Percentiles rank a stretch among this genome's conserved stretches.
phyloP scores from a whole-genome alignment of 2,888 invertebrate genomes.

The Lycophotia porphyrea region DNA sequence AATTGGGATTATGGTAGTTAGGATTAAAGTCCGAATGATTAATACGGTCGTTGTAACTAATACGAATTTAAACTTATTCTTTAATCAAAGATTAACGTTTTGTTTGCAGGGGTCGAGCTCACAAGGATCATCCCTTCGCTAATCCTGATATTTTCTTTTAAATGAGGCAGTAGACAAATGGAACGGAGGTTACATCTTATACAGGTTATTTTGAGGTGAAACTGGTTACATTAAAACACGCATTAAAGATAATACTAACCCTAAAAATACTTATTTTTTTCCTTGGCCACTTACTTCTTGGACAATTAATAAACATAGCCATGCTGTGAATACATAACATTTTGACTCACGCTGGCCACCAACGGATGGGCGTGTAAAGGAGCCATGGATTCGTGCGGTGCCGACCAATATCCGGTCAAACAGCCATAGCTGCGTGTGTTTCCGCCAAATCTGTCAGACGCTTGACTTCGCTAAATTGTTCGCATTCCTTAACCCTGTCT shows the following conservation, averaged over 20 bases:
- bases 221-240: conserved; percentile 2
- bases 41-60: conserved; percentile 49
- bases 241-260: background rate
- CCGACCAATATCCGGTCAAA: conserved; percentile 82
- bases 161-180: conserved; percentile 36
- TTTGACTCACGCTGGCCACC: conserved; percentile 41
- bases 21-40: conserved; percentile 54
- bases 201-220: conserved; percentile 7
- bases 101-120: conserved; percentile 82
- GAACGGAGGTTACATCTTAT: conserved; percentile 13
- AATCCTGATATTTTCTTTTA: conserved; percentile 68
- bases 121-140: conserved; percentile 89
- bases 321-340: conserved; percentile 18
- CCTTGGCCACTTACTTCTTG: background rate
- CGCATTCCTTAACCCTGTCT: conserved; percentile 61
- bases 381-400: conserved; percentile 71
- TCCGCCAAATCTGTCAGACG: conserved; percentile 73
- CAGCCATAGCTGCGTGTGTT: conserved; percentile 74
- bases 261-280: background rate
- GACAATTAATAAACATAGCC: background rate
- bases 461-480: conserved; percentile 72
- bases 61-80: conserved; percentile 58
- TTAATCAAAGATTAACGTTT: conserved; percentile 54
- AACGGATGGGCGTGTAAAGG: conserved; percentile 69
- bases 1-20: conserved; percentile 60